Percentiles rank a stretch among this genome's conserved stretches.
Conservation (phyloP, 2,113 vertebrate species). For the Myanophis thanlyinensis region DNA sequence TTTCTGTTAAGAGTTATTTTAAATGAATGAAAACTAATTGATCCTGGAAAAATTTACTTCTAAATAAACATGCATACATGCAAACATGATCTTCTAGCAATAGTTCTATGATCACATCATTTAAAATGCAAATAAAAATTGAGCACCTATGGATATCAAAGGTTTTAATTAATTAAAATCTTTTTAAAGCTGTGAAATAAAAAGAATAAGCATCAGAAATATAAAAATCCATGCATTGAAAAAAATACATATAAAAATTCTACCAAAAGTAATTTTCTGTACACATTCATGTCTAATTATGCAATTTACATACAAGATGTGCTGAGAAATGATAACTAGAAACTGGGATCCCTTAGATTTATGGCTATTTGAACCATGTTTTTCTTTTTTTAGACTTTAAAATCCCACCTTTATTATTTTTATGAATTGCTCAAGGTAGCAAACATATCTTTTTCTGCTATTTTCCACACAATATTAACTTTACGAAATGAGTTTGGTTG, state of each 20-base stretch:
- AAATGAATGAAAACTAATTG: too few species aligned
- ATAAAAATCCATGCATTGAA: not conserved
- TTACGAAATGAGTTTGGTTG: not conserved
- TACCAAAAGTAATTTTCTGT: not conserved
- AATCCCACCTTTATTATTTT: not conserved
- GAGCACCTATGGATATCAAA: not conserved
- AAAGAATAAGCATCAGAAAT: not conserved
- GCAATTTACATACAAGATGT: not conserved
- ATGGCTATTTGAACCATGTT: not conserved
- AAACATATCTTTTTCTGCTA: not conserved
- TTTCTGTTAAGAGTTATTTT: too few species aligned
- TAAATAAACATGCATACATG: not conserved
- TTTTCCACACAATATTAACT: not conserved
- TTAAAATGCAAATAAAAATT: not conserved
- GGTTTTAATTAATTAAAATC: not conserved
- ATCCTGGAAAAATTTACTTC: too few species aligned
- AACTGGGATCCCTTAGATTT: not conserved
- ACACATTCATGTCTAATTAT: not conserved
- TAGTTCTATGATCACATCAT: not conserved
- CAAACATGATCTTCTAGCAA: too few species aligned
- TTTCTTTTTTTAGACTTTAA: not conserved
- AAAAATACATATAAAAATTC: not conserved
- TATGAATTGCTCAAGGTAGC: not conserved
- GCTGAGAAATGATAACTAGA: not conserved
- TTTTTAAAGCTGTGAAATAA: not conserved